phyloP scores from a whole-genome alignment of 2,797 vertebrate genomes.

The Enteromius afrohamiltoni region DNA sequence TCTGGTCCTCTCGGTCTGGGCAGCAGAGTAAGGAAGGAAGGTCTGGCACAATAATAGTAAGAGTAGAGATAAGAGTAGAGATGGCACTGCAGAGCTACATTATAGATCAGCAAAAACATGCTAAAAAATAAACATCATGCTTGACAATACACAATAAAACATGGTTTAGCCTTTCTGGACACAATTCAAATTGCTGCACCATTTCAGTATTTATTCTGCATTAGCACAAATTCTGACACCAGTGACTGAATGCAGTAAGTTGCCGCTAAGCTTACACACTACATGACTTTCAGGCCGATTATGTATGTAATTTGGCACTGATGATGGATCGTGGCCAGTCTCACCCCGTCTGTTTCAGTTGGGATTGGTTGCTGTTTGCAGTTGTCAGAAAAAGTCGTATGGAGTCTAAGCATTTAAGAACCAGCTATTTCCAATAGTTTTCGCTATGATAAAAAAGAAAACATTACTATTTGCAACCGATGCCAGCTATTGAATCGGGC shows the following conservation, averaged over 20 bases:
- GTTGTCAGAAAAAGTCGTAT: neutral
- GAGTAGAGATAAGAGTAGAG: slow-evolving; percentile 18
- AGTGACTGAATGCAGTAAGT: slow-evolving; percentile 3
- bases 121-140: neutral
- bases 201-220: slow-evolving; percentile 1
- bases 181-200: slow-evolving; percentile 15
- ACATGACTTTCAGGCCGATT: neutral
- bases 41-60: slow-evolving; percentile 47
- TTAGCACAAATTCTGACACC: neutral
- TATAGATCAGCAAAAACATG: slow-evolving; percentile 25
- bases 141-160: neutral
- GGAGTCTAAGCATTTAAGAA: neutral
- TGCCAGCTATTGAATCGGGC: neutral
- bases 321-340: too few relatives aligned
- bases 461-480: neutral
- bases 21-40: slow-evolving; percentile 49
- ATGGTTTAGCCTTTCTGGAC: neutral
- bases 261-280: neutral
- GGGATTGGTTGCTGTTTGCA: too few relatives aligned
- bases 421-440: neutral
- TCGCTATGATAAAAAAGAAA: neutral
- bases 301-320: neutral
- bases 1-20: slow-evolving; percentile 47
- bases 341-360: too few relatives aligned
- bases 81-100: slow-evolving; percentile 10